phyloP scores from a whole-genome alignment of 2,888 invertebrate species.

The Drosophila lutescens region DNA sequence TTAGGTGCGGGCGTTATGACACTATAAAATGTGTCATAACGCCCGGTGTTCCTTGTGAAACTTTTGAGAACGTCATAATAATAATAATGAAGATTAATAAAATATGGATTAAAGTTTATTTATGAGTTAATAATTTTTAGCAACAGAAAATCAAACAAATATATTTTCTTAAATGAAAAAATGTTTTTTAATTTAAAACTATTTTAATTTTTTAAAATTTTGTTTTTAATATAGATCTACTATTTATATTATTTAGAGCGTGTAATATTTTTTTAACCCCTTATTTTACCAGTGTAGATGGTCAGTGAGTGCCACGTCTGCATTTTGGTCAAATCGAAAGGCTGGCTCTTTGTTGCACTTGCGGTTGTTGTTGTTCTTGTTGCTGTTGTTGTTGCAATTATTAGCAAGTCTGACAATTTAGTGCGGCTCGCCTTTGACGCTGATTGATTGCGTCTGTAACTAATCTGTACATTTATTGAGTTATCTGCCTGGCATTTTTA shows the following conservation, averaged over 20 bases:
- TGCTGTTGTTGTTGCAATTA: slow-evolving; percentile 51
- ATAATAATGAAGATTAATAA: no score
- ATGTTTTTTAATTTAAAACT: no score
- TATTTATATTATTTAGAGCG: no score
- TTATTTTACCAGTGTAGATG: slow-evolving; percentile 10
- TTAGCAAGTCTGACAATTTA: slow-evolving; percentile 66
- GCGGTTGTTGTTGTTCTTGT: neutral
- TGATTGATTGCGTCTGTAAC: slow-evolving; percentile 77
- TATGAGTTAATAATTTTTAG: no score
- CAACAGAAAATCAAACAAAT: no score
- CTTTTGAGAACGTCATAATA: no score
- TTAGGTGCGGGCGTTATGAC: no score
- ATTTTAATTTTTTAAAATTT: neutral
- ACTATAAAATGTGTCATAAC: no score
- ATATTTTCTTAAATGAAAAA: no score
- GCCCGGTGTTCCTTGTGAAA: no score
- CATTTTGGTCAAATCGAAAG: slow-evolving; percentile 59
- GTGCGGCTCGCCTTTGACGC: slow-evolving; percentile 68
- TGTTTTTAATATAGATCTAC: no score
- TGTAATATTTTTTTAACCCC: neutral
- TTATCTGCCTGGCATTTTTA: slow-evolving; percentile 77
- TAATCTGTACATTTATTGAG: slow-evolving; percentile 80
- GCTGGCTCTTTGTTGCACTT: slow-evolving; percentile 37
- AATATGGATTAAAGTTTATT: no score
- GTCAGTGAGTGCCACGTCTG: slow-evolving; percentile 26